Evolutionary conservation across 1,140 invertebrate genomes (phyloP).

Genomic region (Brachionus sp.): DNA sequence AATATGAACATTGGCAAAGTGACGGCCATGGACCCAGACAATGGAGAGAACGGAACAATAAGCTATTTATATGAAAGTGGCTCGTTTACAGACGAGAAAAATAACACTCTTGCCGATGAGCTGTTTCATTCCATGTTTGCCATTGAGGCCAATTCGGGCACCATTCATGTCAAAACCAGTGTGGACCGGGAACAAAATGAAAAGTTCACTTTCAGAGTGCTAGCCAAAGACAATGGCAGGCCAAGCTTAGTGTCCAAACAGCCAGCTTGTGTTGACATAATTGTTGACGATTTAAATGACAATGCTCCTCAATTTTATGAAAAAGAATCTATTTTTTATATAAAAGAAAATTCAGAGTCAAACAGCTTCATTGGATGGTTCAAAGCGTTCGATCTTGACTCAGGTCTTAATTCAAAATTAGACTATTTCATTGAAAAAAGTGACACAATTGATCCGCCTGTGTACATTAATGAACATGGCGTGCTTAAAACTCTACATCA

Average conservation of each 20-base stretch:
- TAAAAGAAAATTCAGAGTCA: background rate
- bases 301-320: conserved; percentile 15
- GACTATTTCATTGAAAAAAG: conserved; percentile 16
- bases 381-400: background rate
- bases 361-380: conserved; percentile 8
- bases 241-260: background rate
- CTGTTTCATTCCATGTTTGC: background rate
- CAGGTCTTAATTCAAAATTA: background rate
- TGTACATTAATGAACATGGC: conserved; percentile 1
- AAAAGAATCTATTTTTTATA: background rate
- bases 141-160: background rate
- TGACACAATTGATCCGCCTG: background rate
- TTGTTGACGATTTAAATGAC: conserved; percentile 4
- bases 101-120: background rate
- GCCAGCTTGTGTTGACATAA: background rate
- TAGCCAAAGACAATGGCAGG: background rate
- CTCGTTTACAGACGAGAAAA: background rate
- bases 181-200: background rate
- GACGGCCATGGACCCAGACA: background rate
- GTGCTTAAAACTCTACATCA: background rate
- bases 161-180: background rate
- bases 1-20: background rate
- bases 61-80: background rate
- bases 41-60: background rate
- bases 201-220: background rate